Evolutionary conservation across 2,113 vertebrate species (phyloP), one percentile per base, ranked within the genome.

Genomic region (Arenaria interpres): DNA sequence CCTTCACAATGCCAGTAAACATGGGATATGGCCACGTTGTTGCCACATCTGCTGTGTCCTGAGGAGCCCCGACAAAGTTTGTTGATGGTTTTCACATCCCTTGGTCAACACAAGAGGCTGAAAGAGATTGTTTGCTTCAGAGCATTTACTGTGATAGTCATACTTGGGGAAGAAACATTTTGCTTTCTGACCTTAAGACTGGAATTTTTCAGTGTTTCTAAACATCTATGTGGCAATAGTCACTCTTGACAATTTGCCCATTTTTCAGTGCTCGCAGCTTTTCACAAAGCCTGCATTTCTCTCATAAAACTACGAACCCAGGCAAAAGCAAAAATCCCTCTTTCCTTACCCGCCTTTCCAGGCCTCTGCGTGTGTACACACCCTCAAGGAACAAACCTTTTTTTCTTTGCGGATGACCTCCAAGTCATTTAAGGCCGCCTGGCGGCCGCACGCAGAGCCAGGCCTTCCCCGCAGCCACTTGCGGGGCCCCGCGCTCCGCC

Each of bases 391-490:
- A 56, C 6, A 51, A 22, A 12, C 0, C 3, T 2, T 11, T 24
- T 8, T 8, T 4, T n/a, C 32, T 6, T 25, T 3, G 25, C 39
- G 5, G 27, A 3, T 11, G 6, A 22, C 5, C n/a, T 5, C 35
- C 59, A 7, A n/a, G 22, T 14, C 32, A 4, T 2, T 4, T 4
- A 1, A 21, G 85, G 30, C 51, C 8, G 45, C 50, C 14, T 0
- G 0, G n/a, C 7, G 6, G 62, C 51, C 27, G 25, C 9, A 2
- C 2, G 16, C 48, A 5, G 43, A 4, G 14, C 7, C 45, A 6
- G 39, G 0, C 15, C 57, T 1, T 7, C 0, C 22, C 59, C 1
- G 24, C n/a, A 3, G 63, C 53, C 30, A 2, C 4, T 3, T 0
- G 59, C 45, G 12, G 25, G 6, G 0, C n/a, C 50, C 48, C 6